Evolutionary conservation across 2,797 vertebrate genomes (phyloP).

Genomic region (Eulemur mongoz): DNA sequence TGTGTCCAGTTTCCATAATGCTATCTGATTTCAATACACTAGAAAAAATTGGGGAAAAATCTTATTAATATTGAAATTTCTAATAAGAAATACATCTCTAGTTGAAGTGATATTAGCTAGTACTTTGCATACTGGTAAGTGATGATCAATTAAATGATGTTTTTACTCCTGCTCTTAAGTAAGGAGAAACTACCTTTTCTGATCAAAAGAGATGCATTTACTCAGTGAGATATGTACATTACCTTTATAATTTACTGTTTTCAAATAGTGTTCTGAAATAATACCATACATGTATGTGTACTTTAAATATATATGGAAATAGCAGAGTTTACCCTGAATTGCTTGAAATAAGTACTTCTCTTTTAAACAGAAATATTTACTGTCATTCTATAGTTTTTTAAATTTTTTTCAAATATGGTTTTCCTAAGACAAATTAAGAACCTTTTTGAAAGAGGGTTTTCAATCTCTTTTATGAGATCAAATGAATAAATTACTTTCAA

Average conservation of each 20-base stretch:
- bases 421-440: not conserved
- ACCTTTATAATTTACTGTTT: constrained; percentile 57
- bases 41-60: constrained; percentile 2
- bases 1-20: not conserved
- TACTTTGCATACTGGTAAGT: constrained; percentile 59
- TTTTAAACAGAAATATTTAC: constrained; percentile 42
- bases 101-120: not conserved
- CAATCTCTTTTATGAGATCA: constrained; percentile 43
- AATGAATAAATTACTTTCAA: constrained; percentile 36
- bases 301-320: constrained; percentile 22
- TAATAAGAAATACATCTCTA: constrained; percentile 10
- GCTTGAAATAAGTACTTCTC: not conserved
- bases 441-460: constrained; percentile 37
- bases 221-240: constrained; percentile 57
- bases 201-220: constrained; percentile 63
- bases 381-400: not conserved
- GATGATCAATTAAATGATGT: constrained; percentile 40
- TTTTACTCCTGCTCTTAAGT: constrained; percentile 62
- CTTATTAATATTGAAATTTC: constrained; percentile 69
- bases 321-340: not conserved
- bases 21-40: not conserved
- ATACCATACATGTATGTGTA: not conserved
- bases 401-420: not conserved
- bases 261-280: constrained; percentile 63
- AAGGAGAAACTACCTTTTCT: constrained; percentile 60